These are phyloP conservation scores for Orthosia gracilis DNA, from an alignment of 2,888 invertebrate species.

Conservation along the genomic window DNA sequence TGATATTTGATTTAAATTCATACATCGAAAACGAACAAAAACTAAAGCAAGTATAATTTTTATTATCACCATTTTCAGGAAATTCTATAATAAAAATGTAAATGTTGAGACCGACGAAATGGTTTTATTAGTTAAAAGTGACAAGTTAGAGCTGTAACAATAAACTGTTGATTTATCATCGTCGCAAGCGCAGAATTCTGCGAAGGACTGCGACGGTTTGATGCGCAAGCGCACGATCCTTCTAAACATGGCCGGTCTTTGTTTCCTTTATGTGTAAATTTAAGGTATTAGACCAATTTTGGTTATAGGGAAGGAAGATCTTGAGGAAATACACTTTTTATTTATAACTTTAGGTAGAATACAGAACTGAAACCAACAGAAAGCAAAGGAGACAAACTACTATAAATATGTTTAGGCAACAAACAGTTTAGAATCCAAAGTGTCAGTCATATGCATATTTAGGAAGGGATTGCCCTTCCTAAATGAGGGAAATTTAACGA, in stretches of 20 bases:
- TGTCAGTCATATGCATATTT: too few species aligned
- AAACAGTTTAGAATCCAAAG: too few species aligned
- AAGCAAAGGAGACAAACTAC: too few species aligned
- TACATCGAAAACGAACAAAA: not conserved
- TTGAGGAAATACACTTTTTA: not conserved
- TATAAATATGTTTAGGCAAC: too few species aligned
- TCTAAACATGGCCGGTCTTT: conserved; percentile 63
- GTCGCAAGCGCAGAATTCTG: conserved; percentile 60
- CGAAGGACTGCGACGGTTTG: conserved; percentile 65
- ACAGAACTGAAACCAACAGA: too few species aligned
- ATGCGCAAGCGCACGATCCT: conserved; percentile 60
- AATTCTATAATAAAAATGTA: conserved; percentile 37
- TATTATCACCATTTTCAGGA: conserved; percentile 25
- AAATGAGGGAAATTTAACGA: too few species aligned
- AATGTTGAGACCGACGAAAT: conserved; percentile 26
- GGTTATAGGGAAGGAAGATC: not conserved
- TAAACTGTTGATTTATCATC: conserved; percentile 60
- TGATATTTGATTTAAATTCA: conserved; percentile 29
- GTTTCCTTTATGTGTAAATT: conserved; percentile 45
- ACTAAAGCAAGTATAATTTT: not conserved
- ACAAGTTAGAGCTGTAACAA: conserved; percentile 37
- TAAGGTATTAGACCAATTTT: conserved; percentile 1
- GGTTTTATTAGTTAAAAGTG: conserved; percentile 48
- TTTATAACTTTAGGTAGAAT: too few species aligned
- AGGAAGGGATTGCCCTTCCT: too few species aligned